phyloP scores from a whole-genome alignment of 2,888 invertebrate species.

The Pteria penguin region DNA sequence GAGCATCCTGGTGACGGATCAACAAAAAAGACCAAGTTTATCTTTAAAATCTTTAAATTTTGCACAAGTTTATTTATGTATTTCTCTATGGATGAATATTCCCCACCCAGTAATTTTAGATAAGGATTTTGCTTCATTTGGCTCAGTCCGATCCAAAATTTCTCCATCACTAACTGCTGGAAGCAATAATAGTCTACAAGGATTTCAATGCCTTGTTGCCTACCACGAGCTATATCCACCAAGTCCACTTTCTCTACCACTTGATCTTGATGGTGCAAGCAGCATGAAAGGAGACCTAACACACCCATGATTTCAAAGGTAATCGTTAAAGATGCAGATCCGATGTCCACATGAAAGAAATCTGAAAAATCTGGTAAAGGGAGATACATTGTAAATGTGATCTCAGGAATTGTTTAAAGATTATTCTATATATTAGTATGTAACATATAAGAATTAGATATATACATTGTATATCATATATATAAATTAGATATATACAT shows the following conservation, averaged over 20 bases:
- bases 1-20: slow-evolving; percentile 75
- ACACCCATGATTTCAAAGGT: slow-evolving; percentile 67
- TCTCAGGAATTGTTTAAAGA: no score
- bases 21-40: slow-evolving; percentile 72
- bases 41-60: slow-evolving; percentile 67
- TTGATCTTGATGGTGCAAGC: slow-evolving; percentile 56
- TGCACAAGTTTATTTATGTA: slow-evolving; percentile 68
- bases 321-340: neutral
- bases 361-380: no score
- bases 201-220: slow-evolving; percentile 70
- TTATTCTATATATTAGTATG: no score
- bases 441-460: no score
- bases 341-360: no score
- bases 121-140: slow-evolving; percentile 61
- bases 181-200: slow-evolving; percentile 76
- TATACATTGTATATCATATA: no score
- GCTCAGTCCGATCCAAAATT: slow-evolving; percentile 67
- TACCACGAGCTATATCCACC: slow-evolving; percentile 64
- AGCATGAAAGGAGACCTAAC: slow-evolving; percentile 64
- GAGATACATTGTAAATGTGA: no score
- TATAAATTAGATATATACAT: no score
- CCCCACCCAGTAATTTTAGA: slow-evolving; percentile 73
- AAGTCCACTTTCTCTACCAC: slow-evolving; percentile 71
- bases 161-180: slow-evolving; percentile 63
- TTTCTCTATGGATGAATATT: slow-evolving; percentile 66